Base-by-base conservation (phyloP, 2,797 vertebrate species). In the Typhlichthys subterraneus region DNA sequence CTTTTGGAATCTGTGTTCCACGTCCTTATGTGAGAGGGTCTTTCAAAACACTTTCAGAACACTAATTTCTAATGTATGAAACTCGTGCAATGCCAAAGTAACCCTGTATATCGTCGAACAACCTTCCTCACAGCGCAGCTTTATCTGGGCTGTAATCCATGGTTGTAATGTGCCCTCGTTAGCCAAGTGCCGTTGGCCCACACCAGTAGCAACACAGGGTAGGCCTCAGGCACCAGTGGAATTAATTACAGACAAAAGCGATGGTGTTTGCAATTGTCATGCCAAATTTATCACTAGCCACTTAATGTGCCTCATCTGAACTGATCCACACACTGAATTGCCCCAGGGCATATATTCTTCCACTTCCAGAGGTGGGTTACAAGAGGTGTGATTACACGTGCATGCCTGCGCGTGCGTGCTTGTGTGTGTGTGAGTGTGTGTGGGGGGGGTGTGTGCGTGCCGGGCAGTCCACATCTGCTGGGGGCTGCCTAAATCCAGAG, bases 211-310 rank as follows among this genome's bases (percentile, higher is more conserved):
- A 88, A 93, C 83, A 90, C 82, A 68, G 83, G 91, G 88, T 92
- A 90, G 70, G 95, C 96, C 95, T 93, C 87, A 84, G 96, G 97
- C 96, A 92, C 93, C 95, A 93, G 86, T 96, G 96, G 95, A 98
- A 97, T 98, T 99, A 98, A 99, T 99, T 97, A 98, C 94, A 90
- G 93, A 94, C 94, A 97, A 96, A 97, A 97, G 95, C 93, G 92
- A 93, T 91, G 94, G 92, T 94, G 95, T 93, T 98, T 94, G 89
- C 93, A 93, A 95, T 94, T 97, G 96, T 96, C 97, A 95, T 96
- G 93, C 94, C 96, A 95, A 95, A 98, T 98, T 96, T 96, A 98
- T 98, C 95, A 96, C 95, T 92, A 91, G 95, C 95, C 94, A 95
- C 94, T 98, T 97, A 96, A 94, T 92, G 94, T 94, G 95, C 94